Evolutionary conservation across 2,888 invertebrate genomes (phyloP).

Genomic region (Syrista parreyssii): DNA sequence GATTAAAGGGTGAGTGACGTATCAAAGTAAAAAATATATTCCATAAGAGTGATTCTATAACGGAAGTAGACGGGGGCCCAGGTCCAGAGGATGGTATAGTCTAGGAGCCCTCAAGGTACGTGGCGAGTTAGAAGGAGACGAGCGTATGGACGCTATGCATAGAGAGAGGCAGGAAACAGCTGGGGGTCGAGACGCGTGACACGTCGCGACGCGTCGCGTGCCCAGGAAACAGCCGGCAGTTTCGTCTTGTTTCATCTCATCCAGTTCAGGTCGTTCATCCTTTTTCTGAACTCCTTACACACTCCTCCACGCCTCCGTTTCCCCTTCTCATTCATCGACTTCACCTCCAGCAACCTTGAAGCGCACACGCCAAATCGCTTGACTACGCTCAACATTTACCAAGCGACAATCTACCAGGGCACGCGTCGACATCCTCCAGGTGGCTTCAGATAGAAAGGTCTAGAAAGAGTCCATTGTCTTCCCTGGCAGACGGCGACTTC

Average conservation of each 20-base stretch:
- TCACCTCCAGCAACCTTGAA: constrained; percentile 21
- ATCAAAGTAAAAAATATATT: background rate
- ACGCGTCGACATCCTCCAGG: constrained; percentile 51
- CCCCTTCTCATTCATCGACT: constrained; percentile 38
- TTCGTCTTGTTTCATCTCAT: constrained; percentile 26
- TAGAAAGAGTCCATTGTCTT: constrained; percentile 3
- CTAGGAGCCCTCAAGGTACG: constrained; percentile 2
- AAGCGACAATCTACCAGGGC: constrained; percentile 22
- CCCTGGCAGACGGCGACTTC: background rate
- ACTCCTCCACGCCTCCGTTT: constrained; percentile 40
- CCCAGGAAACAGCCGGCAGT: constrained; percentile 52
- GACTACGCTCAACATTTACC: background rate
- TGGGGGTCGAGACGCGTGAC: constrained; percentile 44
- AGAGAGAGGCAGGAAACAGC: constrained; percentile 57
- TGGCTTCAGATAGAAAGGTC: constrained; percentile 19
- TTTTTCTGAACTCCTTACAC: background rate
- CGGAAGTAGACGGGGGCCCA: background rate
- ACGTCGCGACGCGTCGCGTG: constrained; percentile 46
- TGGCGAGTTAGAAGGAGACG: constrained; percentile 17
- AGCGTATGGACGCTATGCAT: background rate
- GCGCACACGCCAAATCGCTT: constrained; percentile 30
- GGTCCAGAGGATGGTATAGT: background rate
- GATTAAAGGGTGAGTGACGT: background rate
- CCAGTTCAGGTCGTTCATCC: background rate
- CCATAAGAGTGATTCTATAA: background rate